These are phyloP conservation scores for Aspidoscelis tigris DNA, from an alignment of 2,113 vertebrate species.

Conservation along the genomic window DNA sequence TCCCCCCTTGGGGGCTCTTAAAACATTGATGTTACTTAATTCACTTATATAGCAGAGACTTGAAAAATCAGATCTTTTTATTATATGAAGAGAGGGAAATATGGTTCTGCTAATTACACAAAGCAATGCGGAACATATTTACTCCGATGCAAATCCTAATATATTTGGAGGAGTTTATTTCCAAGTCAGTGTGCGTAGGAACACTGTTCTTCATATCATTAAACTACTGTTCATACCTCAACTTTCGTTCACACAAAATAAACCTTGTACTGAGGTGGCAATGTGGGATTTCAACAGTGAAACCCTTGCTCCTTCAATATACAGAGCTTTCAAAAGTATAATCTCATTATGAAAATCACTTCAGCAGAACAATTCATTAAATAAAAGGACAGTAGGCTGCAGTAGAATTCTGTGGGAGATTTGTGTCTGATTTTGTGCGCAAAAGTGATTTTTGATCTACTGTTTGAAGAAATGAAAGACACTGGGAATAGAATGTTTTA, in stretches of 20 bases:
- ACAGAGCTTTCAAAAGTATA: conserved; percentile 73
- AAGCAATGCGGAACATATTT: conserved; percentile 34
- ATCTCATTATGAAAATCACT: conserved; percentile 74
- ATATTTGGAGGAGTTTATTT: neutral
- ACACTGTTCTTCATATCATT: neutral
- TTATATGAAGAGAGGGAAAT: conserved; percentile 1
- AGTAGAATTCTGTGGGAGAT: conserved; percentile 29
- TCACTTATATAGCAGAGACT: neutral
- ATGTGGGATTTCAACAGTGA: conserved; percentile 63
- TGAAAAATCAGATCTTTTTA: conserved; percentile 11
- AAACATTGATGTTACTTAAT: neutral
- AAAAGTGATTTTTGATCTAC: conserved; percentile 58
- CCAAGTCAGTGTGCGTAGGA: conserved; percentile 38
- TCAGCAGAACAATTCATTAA: conserved; percentile 71
- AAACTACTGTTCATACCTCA: neutral
- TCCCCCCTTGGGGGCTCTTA: no score
- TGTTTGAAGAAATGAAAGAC: conserved; percentile 64
- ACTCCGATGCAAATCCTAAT: neutral
- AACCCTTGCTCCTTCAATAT: conserved; percentile 70
- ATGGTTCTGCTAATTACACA: neutral
- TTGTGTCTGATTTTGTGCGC: conserved; percentile 60
- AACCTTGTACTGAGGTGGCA: conserved; percentile 52
- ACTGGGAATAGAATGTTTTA: conserved; percentile 75
- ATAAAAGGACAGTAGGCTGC: conserved; percentile 59
- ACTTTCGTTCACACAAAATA: conserved; percentile 44